phyloP scores from a whole-genome alignment of 2,797 vertebrate species.

The Cossypha polioptera region DNA sequence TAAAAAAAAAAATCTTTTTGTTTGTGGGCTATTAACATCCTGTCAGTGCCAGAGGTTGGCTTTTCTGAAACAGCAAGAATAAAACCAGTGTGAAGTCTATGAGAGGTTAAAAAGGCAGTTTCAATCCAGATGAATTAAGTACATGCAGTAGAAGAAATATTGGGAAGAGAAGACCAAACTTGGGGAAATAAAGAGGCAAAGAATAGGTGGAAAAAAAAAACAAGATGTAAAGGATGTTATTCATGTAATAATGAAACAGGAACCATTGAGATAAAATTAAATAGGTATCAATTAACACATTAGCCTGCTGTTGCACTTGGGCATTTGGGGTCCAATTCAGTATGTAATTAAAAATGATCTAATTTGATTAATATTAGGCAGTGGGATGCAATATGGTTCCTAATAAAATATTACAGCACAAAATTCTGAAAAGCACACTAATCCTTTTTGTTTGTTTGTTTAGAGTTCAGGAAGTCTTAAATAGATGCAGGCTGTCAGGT shows the following conservation, averaged over 20 bases:
- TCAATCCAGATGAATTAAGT: not conserved
- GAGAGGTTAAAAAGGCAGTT: not conserved
- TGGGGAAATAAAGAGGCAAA: not conserved
- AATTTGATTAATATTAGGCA: not conserved
- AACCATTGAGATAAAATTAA: not conserved
- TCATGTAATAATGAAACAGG: not conserved
- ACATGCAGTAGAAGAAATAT: not conserved
- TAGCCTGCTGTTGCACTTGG: not conserved
- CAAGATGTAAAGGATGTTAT: not conserved
- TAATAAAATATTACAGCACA: not conserved
- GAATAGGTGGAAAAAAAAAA: not conserved
- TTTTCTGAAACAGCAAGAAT: not conserved
- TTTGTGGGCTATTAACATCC: not conserved
- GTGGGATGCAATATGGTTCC: not conserved
- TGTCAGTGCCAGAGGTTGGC: not conserved
- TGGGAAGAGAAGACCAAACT: not conserved
- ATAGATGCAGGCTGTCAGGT: not conserved
- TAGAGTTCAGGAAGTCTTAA: not conserved
- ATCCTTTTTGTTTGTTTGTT: not conserved
- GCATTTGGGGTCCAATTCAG: not conserved
- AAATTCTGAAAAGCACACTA: not conserved
- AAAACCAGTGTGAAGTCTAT: not conserved
- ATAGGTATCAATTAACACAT: not conserved
- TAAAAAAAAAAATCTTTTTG: not conserved
- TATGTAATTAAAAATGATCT: not conserved